A percentile compares a stretch with the other conserved stretches of the same genome.
Evolutionary conservation across 2,797 vertebrate genomes (phyloP).

Genomic region (Pterois miles): DNA sequence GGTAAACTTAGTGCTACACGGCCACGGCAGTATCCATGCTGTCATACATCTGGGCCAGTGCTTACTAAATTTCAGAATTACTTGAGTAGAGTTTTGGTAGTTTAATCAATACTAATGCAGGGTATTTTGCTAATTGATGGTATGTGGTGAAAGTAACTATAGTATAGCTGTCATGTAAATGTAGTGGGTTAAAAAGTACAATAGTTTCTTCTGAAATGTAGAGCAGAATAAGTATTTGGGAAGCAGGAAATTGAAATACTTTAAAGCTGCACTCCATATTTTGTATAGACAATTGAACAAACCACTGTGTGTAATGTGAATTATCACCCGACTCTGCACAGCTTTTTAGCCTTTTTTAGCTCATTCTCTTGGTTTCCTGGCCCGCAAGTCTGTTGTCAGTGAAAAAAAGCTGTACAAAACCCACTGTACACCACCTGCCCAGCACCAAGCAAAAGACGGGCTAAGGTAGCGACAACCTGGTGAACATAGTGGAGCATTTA

Average conservation of each 20-base stretch:
- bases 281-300: neutral
- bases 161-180: neutral
- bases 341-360: neutral
- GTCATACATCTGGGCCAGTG: neutral
- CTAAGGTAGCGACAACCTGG: neutral
- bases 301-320: neutral
- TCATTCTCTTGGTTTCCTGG: neutral
- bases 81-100: neutral
- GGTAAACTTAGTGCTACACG: constrained; percentile 77
- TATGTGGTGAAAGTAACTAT: neutral
- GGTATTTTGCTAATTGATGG: neutral
- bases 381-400: neutral
- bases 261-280: neutral
- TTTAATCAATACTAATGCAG: neutral
- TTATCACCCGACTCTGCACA: neutral
- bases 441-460: too few species aligned
- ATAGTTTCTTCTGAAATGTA: neutral
- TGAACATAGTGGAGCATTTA: too few species aligned
- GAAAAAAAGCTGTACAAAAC: neutral
- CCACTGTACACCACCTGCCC: neutral
- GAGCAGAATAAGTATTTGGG: neutral
- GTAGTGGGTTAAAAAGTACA: neutral
- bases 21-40: neutral
- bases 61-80: neutral
- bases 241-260: neutral